Percentiles rank a stretch among this genome's conserved stretches.
These are phyloP conservation scores for Hyaena hyaena DNA, from an alignment of 2,113 vertebrate genomes.

Conservation along the genomic window DNA sequence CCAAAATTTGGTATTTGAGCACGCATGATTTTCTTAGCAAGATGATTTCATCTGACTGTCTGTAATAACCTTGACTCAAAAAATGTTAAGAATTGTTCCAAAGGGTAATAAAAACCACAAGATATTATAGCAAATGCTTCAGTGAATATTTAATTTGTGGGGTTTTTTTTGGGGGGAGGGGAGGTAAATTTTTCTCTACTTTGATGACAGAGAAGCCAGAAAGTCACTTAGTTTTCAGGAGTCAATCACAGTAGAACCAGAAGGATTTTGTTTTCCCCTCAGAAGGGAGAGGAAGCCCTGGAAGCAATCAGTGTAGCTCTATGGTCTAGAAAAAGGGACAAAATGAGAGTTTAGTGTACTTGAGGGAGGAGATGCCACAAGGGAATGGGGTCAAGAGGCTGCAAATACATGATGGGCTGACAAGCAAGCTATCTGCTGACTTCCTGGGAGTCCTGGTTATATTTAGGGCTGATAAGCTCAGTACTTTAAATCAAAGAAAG, in stretches of 20 bases:
- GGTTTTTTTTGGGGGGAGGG: background rate
- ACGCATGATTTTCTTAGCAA: background rate
- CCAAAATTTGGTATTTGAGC: background rate
- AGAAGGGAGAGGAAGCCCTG: background rate
- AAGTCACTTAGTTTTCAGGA: background rate
- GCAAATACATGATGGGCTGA: background rate
- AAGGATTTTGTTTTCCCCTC: background rate
- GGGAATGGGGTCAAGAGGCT: background rate
- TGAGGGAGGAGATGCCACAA: background rate
- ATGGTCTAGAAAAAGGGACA: background rate
- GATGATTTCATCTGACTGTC: background rate
- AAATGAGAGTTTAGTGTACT: background rate
- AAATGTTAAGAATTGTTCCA: background rate
- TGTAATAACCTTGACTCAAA: conserved; percentile 2
- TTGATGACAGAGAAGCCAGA: background rate
- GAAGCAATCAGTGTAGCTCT: background rate
- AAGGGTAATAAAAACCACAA: background rate
- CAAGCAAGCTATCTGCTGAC: background rate
- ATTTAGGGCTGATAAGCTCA: background rate
- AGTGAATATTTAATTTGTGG: background rate
- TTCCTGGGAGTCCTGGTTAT: background rate
- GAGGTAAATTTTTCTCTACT: background rate
- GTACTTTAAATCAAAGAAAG: background rate
- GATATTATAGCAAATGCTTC: background rate
- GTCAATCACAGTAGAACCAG: background rate